Base-by-base conservation (phyloP, 2,113 vertebrate species). In the Gopherus flavomarginatus region DNA sequence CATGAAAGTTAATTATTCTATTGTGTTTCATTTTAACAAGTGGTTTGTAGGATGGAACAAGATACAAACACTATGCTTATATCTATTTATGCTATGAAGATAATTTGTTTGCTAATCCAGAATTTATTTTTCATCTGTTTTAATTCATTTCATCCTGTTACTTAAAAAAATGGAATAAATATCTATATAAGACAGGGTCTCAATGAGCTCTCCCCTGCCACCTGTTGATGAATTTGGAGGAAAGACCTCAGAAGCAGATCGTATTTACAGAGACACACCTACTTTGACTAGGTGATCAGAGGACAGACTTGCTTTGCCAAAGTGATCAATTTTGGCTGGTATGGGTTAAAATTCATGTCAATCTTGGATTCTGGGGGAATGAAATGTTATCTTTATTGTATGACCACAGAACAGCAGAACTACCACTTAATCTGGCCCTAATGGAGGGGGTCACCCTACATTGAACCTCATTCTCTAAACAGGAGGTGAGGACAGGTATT, bases 11-110 rank as follows among this genome's bases (percentile, higher is more conserved):
- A 92, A 93, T 90, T 81, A 35, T 96, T 95, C 38, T 77, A 13
- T 14, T 69, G 80, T 95, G 82, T 82, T 95, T 86, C 53, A 90
- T 94, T 95, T 90, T 88, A 94, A 59, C 42, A 90, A 89, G 54
- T 35, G 24, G 49, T 2, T 27, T 83, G 5, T 57, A 14, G 8
- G 6, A n/a, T 93, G 78, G 49, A 96, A 79, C 8, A 87, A 91
- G 47, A 83, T 7, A 53, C 29, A 92, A 92, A 85, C 22, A 35
- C 12, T 59, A 9, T 77, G 87, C 90, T 89, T 92, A 93, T 0
- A 9, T 8, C 21, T 69, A 5, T 49, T 27, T 53, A 56, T 26
- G 53, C 10, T 77, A 6, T 69, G 49, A 80, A 90, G 16, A 44
- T 2, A 87, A 87, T 14, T 82, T 90, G 2, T 42, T 47, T 88